Base-by-base conservation (phyloP, 2,888 invertebrate species). In the Melipona bicolor region DNA sequence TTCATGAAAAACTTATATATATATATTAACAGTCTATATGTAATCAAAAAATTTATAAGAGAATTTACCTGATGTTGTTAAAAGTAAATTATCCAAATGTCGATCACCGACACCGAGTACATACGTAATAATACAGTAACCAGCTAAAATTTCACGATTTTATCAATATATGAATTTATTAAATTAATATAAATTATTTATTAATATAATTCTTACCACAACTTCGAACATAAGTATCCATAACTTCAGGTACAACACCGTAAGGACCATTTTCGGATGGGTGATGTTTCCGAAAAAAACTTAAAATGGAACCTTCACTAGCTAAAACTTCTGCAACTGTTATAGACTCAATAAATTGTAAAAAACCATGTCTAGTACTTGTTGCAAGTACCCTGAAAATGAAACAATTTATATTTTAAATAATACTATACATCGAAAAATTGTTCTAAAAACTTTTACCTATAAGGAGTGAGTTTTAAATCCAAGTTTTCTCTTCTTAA, bases 41-140 rank as follows among this genome's bases (percentile, higher is more conserved):
- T 64, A 64, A 64, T 4, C n/a, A 15, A 36, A 15, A 13, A 64
- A 64, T 36, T 50, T 62, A 6, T 56, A 32, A 21, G 15, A 24
- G 75, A 59, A 21, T 43, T 84, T 90, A 93, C 99, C 99, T 75
- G 97, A 96, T 61, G 96, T 97, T 9, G 99, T 99, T 4, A 99
- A 96, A 65, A 99, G 96, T 65, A 99, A 95, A 95, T 99, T 99
- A 95, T 99, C 99, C 88, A 99, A 95, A 96, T 99, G 99, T 9
- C 99, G 96, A 95, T 99, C 99, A 9, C 99, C 99, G 0, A 99
- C 99, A 49, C 99, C 99, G 73, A 99, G 95, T 59, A 99, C 95
- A 95, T 99, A 99, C 0, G 99, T 99, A 77, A 99, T 99, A 59
- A 99, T 98, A 94, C 99, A 99, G 94, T 99, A 99, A 0, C 99